phyloP scores from a whole-genome alignment of 2,888 invertebrate genomes.

The Empis stercorea region DNA sequence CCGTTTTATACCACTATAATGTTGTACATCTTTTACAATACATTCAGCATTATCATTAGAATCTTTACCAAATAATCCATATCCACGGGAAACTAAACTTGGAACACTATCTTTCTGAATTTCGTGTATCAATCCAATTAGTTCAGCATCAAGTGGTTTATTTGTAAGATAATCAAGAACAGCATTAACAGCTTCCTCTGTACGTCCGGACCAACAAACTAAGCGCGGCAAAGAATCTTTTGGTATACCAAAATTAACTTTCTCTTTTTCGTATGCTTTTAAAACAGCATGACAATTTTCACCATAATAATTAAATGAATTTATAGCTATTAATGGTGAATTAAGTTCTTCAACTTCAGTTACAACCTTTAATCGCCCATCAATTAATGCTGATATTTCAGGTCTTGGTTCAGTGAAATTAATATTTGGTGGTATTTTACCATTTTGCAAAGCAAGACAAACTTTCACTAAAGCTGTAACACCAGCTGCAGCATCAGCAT shows the following conservation, averaged over 20 bases:
- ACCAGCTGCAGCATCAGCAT: constrained; percentile 71
- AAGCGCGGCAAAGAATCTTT: constrained; percentile 52
- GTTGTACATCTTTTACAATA: constrained; percentile 40
- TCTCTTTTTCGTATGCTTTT: constrained; percentile 14
- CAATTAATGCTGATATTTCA: constrained; percentile 43
- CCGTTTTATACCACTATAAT: constrained; percentile 45
- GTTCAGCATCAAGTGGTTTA: constrained; percentile 45
- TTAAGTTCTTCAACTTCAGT: constrained; percentile 53
- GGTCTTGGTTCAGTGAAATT: constrained; percentile 51
- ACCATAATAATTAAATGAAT: constrained; percentile 85
- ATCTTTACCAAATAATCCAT: constrained; percentile 35
- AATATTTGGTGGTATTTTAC: constrained; percentile 67
- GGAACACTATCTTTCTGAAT: constrained; percentile 40
- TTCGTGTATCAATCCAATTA: constrained; percentile 42
- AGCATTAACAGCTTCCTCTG: constrained; percentile 52
- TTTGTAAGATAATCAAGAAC: constrained; percentile 48
- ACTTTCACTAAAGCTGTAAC: constrained; percentile 67
- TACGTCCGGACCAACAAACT: constrained; percentile 60
- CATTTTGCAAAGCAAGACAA: constrained; percentile 62
- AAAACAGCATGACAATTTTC: constrained; percentile 45
- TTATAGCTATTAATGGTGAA: constrained; percentile 62
- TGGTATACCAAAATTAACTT: constrained; percentile 41
- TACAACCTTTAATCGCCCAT: constrained; percentile 53
- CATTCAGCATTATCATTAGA: constrained; percentile 19
- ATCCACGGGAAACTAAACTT: constrained; percentile 61